Percentiles rank a stretch among this genome's conserved stretches.
Evolutionary conservation across 2,113 vertebrate species (phyloP).

Genomic region (Melanerpes formicivorus): DNA sequence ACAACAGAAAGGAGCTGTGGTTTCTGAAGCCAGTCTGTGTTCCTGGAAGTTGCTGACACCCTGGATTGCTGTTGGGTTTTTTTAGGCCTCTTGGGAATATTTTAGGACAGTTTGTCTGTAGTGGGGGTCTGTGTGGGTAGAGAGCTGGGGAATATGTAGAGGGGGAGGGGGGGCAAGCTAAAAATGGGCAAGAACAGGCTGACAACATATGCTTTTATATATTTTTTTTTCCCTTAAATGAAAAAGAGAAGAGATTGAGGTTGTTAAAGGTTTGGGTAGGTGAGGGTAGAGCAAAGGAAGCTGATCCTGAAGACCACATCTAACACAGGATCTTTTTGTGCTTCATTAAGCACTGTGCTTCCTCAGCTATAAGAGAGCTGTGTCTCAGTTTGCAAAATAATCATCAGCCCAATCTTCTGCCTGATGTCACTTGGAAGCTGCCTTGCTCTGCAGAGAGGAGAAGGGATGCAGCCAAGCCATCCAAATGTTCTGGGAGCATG

Average conservation of each 20-base stretch:
- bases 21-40: constrained; percentile 8
- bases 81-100: neutral
- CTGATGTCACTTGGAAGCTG: neutral
- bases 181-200: constrained; percentile 30
- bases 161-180: neutral
- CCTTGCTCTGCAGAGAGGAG: neutral
- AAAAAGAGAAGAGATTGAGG: neutral
- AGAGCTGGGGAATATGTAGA: neutral
- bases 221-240: too few species aligned
- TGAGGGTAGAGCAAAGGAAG: neutral
- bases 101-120: neutral
- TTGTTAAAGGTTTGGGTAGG: neutral
- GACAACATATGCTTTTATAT: neutral
- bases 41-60: constrained; percentile 40
- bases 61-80: constrained; percentile 27
- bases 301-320: neutral
- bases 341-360: neutral
- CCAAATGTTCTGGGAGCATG: neutral
- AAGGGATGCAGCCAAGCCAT: neutral
- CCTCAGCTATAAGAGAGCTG: accelerated
- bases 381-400: neutral
- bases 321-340: neutral
- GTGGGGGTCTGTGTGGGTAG: constrained; percentile 54
- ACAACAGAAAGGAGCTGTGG: neutral
- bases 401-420: neutral